Evolutionary conservation across 2,797 vertebrate species (phyloP).

Genomic region (Prionace glauca): DNA sequence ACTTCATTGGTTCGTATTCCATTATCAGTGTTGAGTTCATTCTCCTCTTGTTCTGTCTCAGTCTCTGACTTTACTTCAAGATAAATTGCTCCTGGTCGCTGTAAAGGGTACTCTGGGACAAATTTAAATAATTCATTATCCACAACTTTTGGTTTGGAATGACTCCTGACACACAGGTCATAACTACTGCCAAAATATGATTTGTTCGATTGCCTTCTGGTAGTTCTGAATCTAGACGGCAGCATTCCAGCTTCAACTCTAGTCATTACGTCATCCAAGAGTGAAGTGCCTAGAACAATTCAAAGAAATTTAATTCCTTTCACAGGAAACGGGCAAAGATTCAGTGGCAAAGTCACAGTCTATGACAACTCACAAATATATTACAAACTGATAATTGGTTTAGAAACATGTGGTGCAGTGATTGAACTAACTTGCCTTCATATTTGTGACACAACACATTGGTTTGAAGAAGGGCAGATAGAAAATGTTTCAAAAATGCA

Average conservation of each 20-base stretch:
- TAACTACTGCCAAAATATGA: not conserved
- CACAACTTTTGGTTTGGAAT: constrained; percentile 39
- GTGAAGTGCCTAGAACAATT: not conserved
- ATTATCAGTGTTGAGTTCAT: constrained; percentile 23
- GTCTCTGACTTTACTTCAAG: constrained; percentile 3
- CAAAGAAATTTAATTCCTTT: not conserved
- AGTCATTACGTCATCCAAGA: not conserved
- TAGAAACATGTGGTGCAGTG: not conserved
- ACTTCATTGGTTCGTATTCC: not conserved
- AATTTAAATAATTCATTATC: constrained; percentile 46
- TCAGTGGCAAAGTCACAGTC: not conserved
- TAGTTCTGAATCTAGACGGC: not conserved
- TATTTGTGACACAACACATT: not conserved
- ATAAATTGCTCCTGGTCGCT: constrained; percentile 49
- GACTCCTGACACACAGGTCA: not conserved
- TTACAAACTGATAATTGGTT: not conserved
- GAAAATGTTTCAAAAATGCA: not conserved
- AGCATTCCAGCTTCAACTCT: not conserved
- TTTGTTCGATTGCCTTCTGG: not conserved
- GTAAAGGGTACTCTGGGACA: constrained; percentile 49
- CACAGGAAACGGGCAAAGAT: not conserved
- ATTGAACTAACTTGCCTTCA: not conserved
- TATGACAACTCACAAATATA: not conserved
- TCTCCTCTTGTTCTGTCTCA: not conserved
- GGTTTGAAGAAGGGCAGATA: not conserved